These are phyloP conservation scores for Mobula hypostoma DNA, from an alignment of 2,113 vertebrate species.

Conservation along the genomic window DNA sequence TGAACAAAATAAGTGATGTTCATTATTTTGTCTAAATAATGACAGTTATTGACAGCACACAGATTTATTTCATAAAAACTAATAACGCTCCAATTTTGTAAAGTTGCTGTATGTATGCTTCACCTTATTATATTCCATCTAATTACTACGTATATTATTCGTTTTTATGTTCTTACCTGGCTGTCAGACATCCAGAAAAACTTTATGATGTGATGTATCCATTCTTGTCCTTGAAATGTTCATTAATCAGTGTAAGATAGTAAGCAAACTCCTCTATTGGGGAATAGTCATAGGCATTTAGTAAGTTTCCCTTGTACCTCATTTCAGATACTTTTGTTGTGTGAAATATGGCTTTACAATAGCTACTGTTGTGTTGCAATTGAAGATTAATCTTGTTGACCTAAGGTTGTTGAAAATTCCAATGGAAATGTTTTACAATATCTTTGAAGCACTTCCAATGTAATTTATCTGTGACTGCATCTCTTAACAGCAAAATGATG, in stretches of 20 bases:
- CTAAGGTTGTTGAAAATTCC: not conserved
- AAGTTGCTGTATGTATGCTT: not conserved
- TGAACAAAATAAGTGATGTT: not conserved
- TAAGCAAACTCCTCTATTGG: not conserved
- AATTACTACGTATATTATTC: not conserved
- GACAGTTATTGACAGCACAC: not conserved
- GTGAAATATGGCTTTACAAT: slow-evolving; percentile 10
- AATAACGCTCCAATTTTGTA: not conserved
- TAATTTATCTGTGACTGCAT: not conserved
- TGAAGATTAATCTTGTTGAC: slow-evolving; percentile 26
- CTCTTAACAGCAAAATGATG: not conserved
- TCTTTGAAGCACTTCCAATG: slow-evolving; percentile 9
- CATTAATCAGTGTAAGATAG: not conserved
- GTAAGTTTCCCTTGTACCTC: not conserved
- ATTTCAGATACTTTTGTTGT: not conserved
- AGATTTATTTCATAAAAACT: not conserved
- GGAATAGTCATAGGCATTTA: not conserved
- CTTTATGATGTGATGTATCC: not conserved
- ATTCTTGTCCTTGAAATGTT: not conserved
- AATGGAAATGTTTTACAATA: not conserved
- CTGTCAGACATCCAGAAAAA: not conserved
- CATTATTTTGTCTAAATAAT: not conserved
- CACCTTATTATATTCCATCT: not conserved
- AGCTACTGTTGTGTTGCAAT: not conserved
- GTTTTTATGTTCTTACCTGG: not conserved